Base-by-base conservation (phyloP, 2,113 vertebrate species). In the Seriola rivoliana region DNA sequence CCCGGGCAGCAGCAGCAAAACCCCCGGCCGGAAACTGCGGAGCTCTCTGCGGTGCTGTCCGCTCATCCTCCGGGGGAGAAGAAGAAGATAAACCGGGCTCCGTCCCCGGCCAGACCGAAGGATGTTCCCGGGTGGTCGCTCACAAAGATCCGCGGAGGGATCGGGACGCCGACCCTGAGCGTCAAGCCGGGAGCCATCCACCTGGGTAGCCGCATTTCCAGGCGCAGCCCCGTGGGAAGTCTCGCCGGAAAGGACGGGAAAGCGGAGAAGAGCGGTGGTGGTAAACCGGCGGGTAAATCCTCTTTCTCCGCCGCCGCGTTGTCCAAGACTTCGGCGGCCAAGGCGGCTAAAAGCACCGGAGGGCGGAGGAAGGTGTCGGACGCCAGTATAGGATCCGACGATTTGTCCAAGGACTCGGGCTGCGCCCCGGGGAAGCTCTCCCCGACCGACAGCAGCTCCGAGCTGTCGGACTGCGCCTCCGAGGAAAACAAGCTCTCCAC, bases 401-500 rank as follows among this genome's bases (percentile, higher is more conserved):
- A 95, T 48, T 58, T 94, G 57, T 95, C 94, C 71, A 95, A 93
- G 76, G 95, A 95, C 81, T 95, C 94, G 0, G 94, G 95, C 25
- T 95, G 94, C 88, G 85, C 95, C 72, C 70, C 95, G 36, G 88
- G 95, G 32, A 96, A 96, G 50, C 95, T 95, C 21, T 96, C 96
- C 64, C 95, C 96, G 38, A 97, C 97, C 0, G 97, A 97, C 94
- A 98, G 97, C 92, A 97, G 98, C 93, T 98, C 97, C 25, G 97
- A 98, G 95, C 94, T 96, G 21, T 98, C 97, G n/a, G 97, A 98
- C 88, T 97, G 97, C 92, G 96, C 96, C 86, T 97, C 97, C 13
- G 98, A 98, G 75, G 96, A 96, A 88, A 96, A 97, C 87, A 96
- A 93, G 90, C 92, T 96, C 32, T 97, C 96, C 86, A 81, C 96